Base-by-base conservation (phyloP, 2,797 vertebrate genomes). In the Diglossa cyanea region DNA sequence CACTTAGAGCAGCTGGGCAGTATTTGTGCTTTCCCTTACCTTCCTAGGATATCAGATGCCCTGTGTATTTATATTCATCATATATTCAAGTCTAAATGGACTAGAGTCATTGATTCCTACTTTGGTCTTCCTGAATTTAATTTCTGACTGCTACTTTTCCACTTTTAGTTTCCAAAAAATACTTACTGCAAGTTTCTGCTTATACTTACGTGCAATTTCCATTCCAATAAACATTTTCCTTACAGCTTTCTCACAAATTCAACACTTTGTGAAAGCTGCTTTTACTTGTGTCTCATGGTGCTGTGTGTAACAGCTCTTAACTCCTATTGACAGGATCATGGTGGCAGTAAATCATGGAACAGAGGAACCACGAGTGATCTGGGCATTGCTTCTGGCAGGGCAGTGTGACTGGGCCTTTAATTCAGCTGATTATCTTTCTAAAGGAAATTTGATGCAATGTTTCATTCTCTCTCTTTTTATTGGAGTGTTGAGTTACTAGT, bases 111-210 rank as follows among this genome's bases (percentile, higher is more conserved):
- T 44, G 28, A 35, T 61, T 95, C 78, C 87, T 91, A 37, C 60
- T 67, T 85, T 66, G 63, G 30, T 42, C 90, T 88, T 94, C 84
- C 83, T 84, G 88, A 54, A 70, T 84, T 93, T 93, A 8, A n/a
- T 55, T 88, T 93, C 86, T 95, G 94, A 92, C 94, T 86, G 74
- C 82, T 95, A 31, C 82, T 94, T 95, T 95, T 96, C 94, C 94
- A 88, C 53, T 45, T 72, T 6, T 25, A 60, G 66, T 50, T 93
- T 95, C 93, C 93, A 97, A 85, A 90, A 95, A 84, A 60, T 62
- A 91, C 85, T 88, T n/a, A 8, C 39, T 68, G 24, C 31, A 20
- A 73, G 66, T 39, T 84, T 91, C 84, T 92, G 84, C 84, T 55
- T 72, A 78, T 74, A 57, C 94, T 94, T 94, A 93, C 70, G 1